These are phyloP conservation scores for Melanchra persicariae DNA, from an alignment of 2,888 invertebrate genomes.

Conservation along the genomic window DNA sequence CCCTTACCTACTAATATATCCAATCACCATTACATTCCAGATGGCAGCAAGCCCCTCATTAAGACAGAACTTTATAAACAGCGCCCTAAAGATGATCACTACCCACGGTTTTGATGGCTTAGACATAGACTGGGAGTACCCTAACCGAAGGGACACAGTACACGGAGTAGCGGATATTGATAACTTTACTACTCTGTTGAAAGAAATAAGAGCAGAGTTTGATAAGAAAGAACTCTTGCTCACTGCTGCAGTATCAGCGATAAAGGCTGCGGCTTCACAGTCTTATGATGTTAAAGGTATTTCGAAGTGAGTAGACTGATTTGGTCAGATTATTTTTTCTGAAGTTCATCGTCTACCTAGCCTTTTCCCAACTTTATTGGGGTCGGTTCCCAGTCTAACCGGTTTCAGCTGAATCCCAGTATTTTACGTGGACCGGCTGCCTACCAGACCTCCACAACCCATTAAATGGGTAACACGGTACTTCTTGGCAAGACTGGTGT, in stretches of 20 bases:
- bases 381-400: too few relatives aligned
- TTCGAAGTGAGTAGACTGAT: conserved; percentile 80
- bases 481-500: too few relatives aligned
- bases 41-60: conserved; percentile 82
- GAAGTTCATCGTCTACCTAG: too few relatives aligned
- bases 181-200: conserved; percentile 89
- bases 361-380: too few relatives aligned
- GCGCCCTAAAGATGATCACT: conserved; percentile 88
- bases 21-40: conserved; percentile 60
- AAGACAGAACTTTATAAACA: conserved; percentile 90
- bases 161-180: conserved; percentile 84
- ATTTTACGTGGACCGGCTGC: too few relatives aligned
- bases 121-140: conserved; percentile 94
- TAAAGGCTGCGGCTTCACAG: conserved; percentile 81
- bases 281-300: conserved; percentile 92
- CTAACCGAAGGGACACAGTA: conserved; percentile 89
- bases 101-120: conserved; percentile 93
- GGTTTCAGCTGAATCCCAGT: too few relatives aligned
- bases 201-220: conserved; percentile 90
- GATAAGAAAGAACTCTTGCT: conserved; percentile 87
- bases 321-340: too few relatives aligned
- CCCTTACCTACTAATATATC: neutral
- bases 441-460: too few relatives aligned
- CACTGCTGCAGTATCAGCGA: conserved; percentile 91
- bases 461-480: too few relatives aligned